These are phyloP conservation scores for Caenorhabditis sp. DNA, from an alignment of 2,888 invertebrate species.

Conservation along the genomic window DNA sequence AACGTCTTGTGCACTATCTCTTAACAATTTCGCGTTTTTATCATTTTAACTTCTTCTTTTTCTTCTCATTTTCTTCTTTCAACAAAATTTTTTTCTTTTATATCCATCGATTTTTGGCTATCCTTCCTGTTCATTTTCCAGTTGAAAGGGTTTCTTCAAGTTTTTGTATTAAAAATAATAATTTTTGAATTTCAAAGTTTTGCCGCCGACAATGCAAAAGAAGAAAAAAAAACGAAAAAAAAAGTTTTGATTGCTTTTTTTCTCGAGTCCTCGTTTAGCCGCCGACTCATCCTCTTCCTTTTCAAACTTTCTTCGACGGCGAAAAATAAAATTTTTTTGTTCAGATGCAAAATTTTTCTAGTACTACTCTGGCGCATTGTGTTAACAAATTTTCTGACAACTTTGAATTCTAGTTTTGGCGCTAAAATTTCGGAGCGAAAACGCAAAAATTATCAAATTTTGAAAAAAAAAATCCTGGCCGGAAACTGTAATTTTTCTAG, in stretches of 20 bases:
- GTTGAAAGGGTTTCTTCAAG: too few relatives aligned
- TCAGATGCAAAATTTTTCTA: neutral
- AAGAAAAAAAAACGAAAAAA: neutral
- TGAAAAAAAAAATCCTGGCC: too few relatives aligned
- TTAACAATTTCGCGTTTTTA: neutral
- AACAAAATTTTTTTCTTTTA: conserved; percentile 4
- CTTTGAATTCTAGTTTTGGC: conserved; percentile 3
- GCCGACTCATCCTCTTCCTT: neutral
- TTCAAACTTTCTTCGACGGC: neutral
- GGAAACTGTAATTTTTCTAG: too few relatives aligned
- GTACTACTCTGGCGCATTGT: conserved; percentile 1
- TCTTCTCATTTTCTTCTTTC: conserved; percentile 8
- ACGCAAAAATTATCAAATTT: too few relatives aligned
- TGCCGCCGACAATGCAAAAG: too few relatives aligned
- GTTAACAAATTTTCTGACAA: neutral
- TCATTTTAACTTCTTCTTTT: conserved; percentile 5
- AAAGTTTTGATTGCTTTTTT: neutral
- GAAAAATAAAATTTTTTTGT: conserved; percentile 4
- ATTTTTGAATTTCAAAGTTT: too few relatives aligned
- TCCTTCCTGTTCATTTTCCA: conserved; percentile 1
- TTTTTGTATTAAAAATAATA: too few relatives aligned
- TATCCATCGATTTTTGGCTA: conserved; percentile 7
- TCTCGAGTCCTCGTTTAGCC: neutral
- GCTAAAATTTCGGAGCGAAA: too few relatives aligned
- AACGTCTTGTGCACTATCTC: conserved; percentile 10